phyloP scores from a whole-genome alignment of 2,113 vertebrate species.

The Saguinus imperator region DNA sequence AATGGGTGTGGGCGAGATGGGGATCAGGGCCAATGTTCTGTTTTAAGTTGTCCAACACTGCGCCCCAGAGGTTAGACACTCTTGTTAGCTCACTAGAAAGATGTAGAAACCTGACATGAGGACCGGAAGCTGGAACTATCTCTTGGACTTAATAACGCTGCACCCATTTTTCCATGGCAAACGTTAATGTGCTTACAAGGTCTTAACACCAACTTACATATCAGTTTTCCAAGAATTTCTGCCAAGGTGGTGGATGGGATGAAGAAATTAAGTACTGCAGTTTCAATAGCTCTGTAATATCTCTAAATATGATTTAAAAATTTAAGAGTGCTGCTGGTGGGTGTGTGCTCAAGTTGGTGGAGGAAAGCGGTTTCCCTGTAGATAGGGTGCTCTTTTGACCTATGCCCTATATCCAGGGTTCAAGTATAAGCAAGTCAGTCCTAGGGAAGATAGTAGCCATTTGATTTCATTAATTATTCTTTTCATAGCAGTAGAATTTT shows the following conservation, averaged over 20 bases:
- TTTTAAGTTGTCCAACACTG: constrained; percentile 60
- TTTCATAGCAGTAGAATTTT: constrained; percentile 31
- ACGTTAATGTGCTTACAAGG: not conserved
- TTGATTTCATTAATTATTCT: constrained; percentile 62
- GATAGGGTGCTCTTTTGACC: constrained; percentile 14
- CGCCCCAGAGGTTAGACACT: constrained; percentile 56
- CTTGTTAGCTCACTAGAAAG: constrained; percentile 2
- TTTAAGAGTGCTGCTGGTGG: not conserved
- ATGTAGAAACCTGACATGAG: not conserved
- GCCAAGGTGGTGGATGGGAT: not conserved
- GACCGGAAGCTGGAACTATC: not conserved
- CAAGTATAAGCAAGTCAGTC: not conserved
- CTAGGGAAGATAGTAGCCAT: not conserved
- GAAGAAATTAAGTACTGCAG: not conserved
- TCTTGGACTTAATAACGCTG: not conserved
- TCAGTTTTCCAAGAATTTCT: not conserved
- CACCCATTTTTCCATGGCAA: not conserved
- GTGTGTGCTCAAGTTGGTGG: not conserved
- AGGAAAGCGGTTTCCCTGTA: not conserved
- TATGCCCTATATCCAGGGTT: not conserved
- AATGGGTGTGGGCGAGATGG: not conserved
- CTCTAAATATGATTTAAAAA: not conserved
- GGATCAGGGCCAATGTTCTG: accelerated
- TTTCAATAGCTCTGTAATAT: not conserved
- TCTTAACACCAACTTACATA: not conserved